Conservation (phyloP, 2,797 vertebrate species). For the Nyctalus aviator region DNA sequence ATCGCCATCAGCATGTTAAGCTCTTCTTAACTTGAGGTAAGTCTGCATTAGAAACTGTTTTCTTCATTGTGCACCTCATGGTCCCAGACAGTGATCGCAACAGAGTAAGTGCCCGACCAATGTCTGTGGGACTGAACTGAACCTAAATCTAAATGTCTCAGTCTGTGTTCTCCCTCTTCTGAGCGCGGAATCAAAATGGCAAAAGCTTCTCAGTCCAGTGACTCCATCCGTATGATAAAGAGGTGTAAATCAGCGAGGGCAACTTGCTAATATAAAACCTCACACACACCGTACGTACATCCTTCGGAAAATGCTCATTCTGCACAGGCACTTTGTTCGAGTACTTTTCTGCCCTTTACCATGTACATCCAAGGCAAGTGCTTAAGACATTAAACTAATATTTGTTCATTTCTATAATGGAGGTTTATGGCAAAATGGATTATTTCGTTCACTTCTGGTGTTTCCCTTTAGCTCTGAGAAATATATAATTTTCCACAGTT, state of each 20-base stretch:
- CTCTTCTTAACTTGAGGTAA: neutral
- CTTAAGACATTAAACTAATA: neutral
- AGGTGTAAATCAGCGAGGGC: neutral
- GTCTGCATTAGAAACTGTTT: neutral
- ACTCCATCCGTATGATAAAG: neutral
- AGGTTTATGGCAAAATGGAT: neutral
- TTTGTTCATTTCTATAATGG: neutral
- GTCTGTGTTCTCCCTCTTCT: neutral
- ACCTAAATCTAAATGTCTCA: too few species aligned
- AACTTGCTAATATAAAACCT: constrained; percentile 1
- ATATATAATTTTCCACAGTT: constrained; percentile 23
- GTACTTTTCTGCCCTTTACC: neutral
- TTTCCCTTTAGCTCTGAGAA: constrained; percentile 6
- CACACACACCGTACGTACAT: neutral
- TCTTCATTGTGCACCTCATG: neutral
- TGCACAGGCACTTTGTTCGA: neutral
- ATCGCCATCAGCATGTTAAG: neutral
- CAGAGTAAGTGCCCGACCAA: neutral
- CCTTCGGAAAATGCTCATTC: neutral
- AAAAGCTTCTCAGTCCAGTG: neutral
- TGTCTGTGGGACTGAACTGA: neutral
- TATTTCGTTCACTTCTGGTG: neutral
- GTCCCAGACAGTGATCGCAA: fast-evolving
- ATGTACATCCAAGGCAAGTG: neutral
- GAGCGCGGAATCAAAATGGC: constrained; percentile 29